Evolutionary conservation across 2,797 vertebrate species (phyloP), one percentile per base, ranked within the genome.

Genomic region (Ctenopoma kingsleyae): DNA sequence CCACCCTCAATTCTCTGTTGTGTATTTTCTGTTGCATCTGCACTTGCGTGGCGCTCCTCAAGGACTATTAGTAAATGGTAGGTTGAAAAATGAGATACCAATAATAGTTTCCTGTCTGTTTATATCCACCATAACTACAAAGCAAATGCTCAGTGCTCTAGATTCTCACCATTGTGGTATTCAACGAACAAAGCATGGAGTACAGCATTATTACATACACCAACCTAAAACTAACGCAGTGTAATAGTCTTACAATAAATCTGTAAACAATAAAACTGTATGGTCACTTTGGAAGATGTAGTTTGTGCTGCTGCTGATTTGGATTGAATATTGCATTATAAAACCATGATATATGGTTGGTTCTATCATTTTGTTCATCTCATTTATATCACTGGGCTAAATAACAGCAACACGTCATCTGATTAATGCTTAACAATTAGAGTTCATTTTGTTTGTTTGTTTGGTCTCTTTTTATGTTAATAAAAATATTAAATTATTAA

Each of bases 41-140:
- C 30, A 25, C 36, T 66, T 56, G 44, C 8, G 15, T 30, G 23
- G 1, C 19, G 59, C 41, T 60, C 40, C 27, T 76, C 16, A 35
- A 62, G 46, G 51, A 43, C 27, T 67, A 54, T 67, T 67, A 70
- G 36, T 49, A 80, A 73, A 67, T 13, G 64, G 41, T 46, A 57
- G 44, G 51, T 41, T 83, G 79, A 85, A 84, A 86, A 88, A 87
- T 72, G 68, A 87, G 78, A 87, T 60, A 79, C 80, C 86, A 89
- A 87, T 84, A 85, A 88, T 90, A 86, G 51, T 66, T 59, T 71
- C 46, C 44, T 32, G 23, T 71, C 74, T 23, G 58, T 71, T 1
- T 65, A 67, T 74, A 73, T 76, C 41, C 54, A 19, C 19, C 19
- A 27, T 36, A 43, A 68, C 49, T 9, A 19, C 23, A 57, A 19